Evolutionary conservation across 2,888 invertebrate genomes (phyloP).

Genomic region (Chorisops tibialis): DNA sequence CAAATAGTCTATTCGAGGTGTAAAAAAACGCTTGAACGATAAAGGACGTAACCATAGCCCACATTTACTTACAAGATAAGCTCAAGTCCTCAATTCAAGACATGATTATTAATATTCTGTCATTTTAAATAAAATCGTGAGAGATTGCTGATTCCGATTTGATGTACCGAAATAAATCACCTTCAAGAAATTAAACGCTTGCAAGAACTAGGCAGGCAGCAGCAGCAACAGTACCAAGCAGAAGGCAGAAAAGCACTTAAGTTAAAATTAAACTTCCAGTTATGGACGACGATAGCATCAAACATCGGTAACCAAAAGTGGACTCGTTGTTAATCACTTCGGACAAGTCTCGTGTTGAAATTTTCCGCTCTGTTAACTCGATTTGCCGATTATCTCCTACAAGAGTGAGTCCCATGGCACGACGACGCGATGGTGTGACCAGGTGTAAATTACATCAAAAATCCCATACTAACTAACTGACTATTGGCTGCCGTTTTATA

Average conservation of each 20-base stretch:
- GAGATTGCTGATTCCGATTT: no score
- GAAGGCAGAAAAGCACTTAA: neutral
- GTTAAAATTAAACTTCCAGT: slow-evolving; percentile 16
- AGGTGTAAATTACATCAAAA: slow-evolving; percentile 22
- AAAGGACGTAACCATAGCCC: no score
- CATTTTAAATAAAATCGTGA: no score
- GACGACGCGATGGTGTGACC: slow-evolving; percentile 20
- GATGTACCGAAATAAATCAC: no score
- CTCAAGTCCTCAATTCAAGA: no score
- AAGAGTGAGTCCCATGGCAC: slow-evolving; percentile 19
- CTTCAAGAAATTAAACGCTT: no score
- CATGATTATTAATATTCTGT: no score
- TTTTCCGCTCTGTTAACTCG: slow-evolving; percentile 25
- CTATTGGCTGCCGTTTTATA: slow-evolving; percentile 17
- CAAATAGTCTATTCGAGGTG: no score
- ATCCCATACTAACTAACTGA: slow-evolving; percentile 2
- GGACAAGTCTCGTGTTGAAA: slow-evolving; percentile 26
- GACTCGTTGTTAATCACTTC: slow-evolving; percentile 24
- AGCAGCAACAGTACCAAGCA: no score
- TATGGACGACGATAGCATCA: slow-evolving; percentile 20
- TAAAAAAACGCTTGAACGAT: no score
- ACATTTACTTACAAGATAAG: no score
- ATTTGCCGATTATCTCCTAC: slow-evolving; percentile 18
- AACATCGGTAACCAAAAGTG: slow-evolving; percentile 23
- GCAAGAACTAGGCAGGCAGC: no score